phyloP scores from a whole-genome alignment of 2,888 invertebrate species.

The Pecten maximus region DNA sequence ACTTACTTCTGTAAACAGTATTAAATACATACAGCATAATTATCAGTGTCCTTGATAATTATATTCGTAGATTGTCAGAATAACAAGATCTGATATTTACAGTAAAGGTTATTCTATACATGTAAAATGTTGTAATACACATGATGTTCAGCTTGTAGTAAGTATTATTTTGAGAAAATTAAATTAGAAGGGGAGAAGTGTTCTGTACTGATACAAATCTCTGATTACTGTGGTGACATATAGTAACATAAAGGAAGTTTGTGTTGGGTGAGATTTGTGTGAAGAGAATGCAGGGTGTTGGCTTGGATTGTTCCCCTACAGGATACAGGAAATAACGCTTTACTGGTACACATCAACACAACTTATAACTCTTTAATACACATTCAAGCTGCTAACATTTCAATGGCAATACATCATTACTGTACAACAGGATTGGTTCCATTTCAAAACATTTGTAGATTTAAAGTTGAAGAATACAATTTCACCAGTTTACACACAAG shows the following conservation, averaged over 20 bases:
- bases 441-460: slow-evolving; percentile 19
- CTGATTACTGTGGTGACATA: background rate
- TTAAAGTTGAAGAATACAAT: too few relatives aligned
- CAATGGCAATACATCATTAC: background rate
- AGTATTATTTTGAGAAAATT: background rate
- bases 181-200: background rate
- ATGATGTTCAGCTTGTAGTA: background rate
- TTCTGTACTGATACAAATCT: background rate
- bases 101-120: background rate
- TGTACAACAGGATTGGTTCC: background rate
- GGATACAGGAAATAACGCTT: background rate
- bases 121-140: too few relatives aligned
- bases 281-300: slow-evolving; percentile 8
- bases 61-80: background rate
- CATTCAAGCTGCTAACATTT: background rate
- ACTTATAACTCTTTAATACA: background rate
- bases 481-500: too few relatives aligned
- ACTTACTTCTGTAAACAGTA: background rate
- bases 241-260: background rate
- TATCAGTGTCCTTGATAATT: background rate
- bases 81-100: background rate
- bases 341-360: background rate
- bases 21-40: background rate
- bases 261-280: background rate
- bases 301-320: background rate